Conservation (phyloP, 2,888 invertebrate species). For the Megaustenia siamemsis region DNA sequence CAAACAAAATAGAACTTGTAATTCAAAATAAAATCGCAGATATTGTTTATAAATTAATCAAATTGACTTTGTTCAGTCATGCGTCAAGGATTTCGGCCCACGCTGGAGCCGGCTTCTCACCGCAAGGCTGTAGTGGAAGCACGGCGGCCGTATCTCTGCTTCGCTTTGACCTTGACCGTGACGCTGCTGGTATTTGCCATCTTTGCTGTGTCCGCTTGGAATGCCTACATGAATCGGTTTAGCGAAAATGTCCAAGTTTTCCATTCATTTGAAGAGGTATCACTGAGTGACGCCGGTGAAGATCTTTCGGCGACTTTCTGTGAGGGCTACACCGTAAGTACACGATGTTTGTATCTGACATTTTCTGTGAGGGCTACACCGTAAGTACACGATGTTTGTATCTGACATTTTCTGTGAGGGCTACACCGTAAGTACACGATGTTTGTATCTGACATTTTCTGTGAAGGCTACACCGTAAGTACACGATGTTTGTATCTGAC, state of each 20-base stretch:
- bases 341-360: too few species aligned
- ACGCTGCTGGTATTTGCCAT: background rate
- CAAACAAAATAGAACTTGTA: too few species aligned
- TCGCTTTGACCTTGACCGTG: background rate
- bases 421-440: too few species aligned
- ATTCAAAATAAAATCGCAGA: too few species aligned
- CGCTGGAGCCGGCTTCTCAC: slow-evolving; percentile 6
- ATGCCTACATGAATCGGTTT: slow-evolving; percentile 14
- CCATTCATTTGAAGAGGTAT: background rate
- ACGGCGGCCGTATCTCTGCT: slow-evolving; percentile 11
- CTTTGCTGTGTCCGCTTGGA: slow-evolving; percentile 39
- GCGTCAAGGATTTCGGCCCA: slow-evolving; percentile 22
- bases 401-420: too few species aligned
- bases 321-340: slow-evolving; percentile 19
- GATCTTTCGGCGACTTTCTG: slow-evolving; percentile 22
- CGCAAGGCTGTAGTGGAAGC: slow-evolving; percentile 6
- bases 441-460: too few species aligned
- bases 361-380: background rate
- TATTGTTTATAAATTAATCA: too few species aligned
- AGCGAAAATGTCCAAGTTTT: background rate
- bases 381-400: too few species aligned
- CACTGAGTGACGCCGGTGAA: background rate
- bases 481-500: too few species aligned
- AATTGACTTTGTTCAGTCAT: too few species aligned
- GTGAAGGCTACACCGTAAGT: too few species aligned